Evolutionary conservation across 1,140 invertebrate genomes (phyloP).

Genomic region (Pomacea maculata): DNA sequence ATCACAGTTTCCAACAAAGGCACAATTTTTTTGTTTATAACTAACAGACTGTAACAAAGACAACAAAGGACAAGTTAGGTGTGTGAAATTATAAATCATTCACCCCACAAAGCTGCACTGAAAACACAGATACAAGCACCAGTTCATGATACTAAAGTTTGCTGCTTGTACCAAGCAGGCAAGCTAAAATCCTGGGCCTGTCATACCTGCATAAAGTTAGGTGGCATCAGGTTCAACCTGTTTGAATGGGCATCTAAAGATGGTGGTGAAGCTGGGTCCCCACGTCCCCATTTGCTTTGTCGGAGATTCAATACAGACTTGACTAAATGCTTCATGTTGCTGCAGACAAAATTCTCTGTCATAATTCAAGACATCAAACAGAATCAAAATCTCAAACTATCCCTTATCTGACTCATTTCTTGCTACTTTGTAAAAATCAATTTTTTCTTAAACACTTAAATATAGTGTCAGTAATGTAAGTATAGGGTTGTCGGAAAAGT

Average conservation of each 20-base stretch:
- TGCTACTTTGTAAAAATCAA: too few relatives aligned
- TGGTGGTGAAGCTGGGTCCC: slow-evolving; percentile 21
- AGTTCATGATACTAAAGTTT: background rate
- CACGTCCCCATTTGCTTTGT: slow-evolving; percentile 48
- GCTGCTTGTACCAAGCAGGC: background rate
- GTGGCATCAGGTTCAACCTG: slow-evolving; percentile 3
- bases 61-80: too few relatives aligned
- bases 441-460: too few relatives aligned
- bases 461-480: too few relatives aligned
- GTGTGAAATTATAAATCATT: too few relatives aligned
- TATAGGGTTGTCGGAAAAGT: too few relatives aligned
- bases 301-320: slow-evolving; percentile 47
- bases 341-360: slow-evolving; percentile 23
- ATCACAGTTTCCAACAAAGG: too few relatives aligned
- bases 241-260: slow-evolving; percentile 15
- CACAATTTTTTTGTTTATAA: too few relatives aligned
- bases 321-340: slow-evolving; percentile 49
- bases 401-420: too few relatives aligned
- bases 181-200: background rate
- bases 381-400: too few relatives aligned
- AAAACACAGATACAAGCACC: background rate
- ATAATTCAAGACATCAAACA: too few relatives aligned
- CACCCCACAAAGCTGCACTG: background rate
- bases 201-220: background rate
- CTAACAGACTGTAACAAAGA: too few relatives aligned